Conservation (phyloP, 2,888 invertebrate species). For the Pharmacophagus antenor region DNA sequence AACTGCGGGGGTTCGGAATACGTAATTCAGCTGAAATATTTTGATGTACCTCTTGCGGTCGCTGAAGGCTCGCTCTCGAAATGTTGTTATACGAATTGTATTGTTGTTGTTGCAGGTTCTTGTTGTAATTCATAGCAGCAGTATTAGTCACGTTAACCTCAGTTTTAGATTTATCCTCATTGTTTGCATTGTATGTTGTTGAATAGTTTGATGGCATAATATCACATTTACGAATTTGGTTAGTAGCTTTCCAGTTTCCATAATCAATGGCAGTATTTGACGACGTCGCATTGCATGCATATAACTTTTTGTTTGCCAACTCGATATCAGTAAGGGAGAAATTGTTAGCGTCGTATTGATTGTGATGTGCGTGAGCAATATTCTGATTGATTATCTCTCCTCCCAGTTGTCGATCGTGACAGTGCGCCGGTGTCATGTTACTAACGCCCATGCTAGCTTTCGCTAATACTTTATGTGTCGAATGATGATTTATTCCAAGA, state of each 20-base stretch:
- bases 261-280: constrained; percentile 60
- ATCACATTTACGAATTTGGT: constrained; percentile 62
- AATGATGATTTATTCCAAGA: constrained; percentile 64
- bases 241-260: constrained; percentile 69
- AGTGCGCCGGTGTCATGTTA: constrained; percentile 60
- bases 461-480: constrained; percentile 50
- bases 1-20: constrained; percentile 68
- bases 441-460: constrained; percentile 48
- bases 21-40: constrained; percentile 62
- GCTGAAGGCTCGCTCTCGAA: constrained; percentile 52
- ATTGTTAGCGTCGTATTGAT: constrained; percentile 60
- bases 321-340: constrained; percentile 73
- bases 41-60: constrained; percentile 61
- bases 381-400: constrained; percentile 55
- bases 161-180: constrained; percentile 58
- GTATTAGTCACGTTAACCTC: constrained; percentile 48
- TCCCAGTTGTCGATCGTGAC: constrained; percentile 51
- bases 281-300: constrained; percentile 54
- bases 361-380: constrained; percentile 64
- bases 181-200: constrained; percentile 52
- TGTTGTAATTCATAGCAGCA: constrained; percentile 60
- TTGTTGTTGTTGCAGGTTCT: constrained; percentile 62
- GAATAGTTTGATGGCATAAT: constrained; percentile 66
- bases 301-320: constrained; percentile 69
- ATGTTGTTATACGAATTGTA: constrained; percentile 60